Evolutionary conservation across 1,140 invertebrate genomes (phyloP), one percentile per base, ranked within the genome.

Genomic region (Rhagoletis pomonella): DNA sequence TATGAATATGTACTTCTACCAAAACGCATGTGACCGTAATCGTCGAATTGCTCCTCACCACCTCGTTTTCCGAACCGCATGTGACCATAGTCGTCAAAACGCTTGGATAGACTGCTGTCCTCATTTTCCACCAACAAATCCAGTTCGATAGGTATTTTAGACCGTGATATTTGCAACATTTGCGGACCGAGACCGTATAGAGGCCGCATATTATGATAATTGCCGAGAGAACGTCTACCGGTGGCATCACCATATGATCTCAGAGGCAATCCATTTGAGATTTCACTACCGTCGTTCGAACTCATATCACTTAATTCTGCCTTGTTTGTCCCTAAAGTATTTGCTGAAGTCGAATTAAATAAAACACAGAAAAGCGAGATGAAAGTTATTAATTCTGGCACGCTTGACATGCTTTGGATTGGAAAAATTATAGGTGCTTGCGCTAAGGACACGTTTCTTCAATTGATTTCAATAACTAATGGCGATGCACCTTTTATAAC

Each of bases 11-110:
- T 44, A 39, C 88, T 88, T 89, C 93, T 92, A 29, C 95, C 95
- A 88, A 95, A 96, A 89, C 95, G 91, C 94, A 95, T 94, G 89
- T 95, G 95, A 10, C 95, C 95, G 87, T 95, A 95, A 90, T 95
- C 95, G 86, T 96, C 95, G 39, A 94, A 94, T 9, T 95, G 91
- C 89, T 95, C 92, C 87, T 55, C 85, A n/a, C 88, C 89, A 93
- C 91, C 87, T 81, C 87, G n/a, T 88, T 93, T 92, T 39, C 95
- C 95, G 88, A 95, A 96, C 89, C 95, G 91, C 94, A 95, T 94
- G 89, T 96, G 95, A 7, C 95, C 95, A 88, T 95, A 95, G 90
- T 95, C 95, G 86, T 96, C 95, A 42, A 94, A 94, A 10, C 95
- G 91, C 89, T 95, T 95, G 14, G 93, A 93, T 4, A 94, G 88